Conservation (phyloP, 92 coral and sea anemone species). For the Porites evermanni region DNA sequence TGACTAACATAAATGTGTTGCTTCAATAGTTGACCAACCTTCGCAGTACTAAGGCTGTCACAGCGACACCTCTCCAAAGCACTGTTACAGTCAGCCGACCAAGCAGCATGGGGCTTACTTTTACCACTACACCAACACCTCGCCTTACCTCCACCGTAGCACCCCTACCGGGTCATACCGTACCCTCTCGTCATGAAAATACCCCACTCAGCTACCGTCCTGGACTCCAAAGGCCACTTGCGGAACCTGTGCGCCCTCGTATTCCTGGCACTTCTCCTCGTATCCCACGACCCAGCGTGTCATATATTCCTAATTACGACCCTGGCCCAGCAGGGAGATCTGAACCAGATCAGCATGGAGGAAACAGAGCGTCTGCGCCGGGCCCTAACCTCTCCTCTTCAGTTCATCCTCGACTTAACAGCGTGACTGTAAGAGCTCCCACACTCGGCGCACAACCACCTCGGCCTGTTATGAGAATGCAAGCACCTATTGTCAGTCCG, state of each 20-base stretch:
- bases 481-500: constrained; percentile 24
- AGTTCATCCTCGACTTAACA: constrained; percentile 9
- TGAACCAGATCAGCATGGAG: background rate
- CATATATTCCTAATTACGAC: constrained; percentile 22
- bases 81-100: constrained; percentile 35
- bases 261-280: constrained; percentile 28
- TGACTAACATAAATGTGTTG: background rate
- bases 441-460: constrained; percentile 27
- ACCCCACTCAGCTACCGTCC: constrained; percentile 3
- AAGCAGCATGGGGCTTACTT: constrained; percentile 25
- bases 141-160: constrained; percentile 74
- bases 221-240: constrained; percentile 11
- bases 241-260: constrained; percentile 41
- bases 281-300: constrained; percentile 3
- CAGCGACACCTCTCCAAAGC: constrained; percentile 17
- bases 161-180: constrained; percentile 74
- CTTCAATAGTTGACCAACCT: constrained; percentile 24
- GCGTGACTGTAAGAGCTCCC: background rate
- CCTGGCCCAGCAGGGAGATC: constrained; percentile 28
- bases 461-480: constrained; percentile 28
- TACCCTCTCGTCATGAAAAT: constrained; percentile 30
- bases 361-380: background rate
- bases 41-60: constrained; percentile 29
- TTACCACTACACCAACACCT: constrained; percentile 59
- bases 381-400: constrained; percentile 4